Evolutionary conservation across 2,797 vertebrate genomes (phyloP), one percentile per base, ranked within the genome.

Genomic region (Tinamus major): DNA sequence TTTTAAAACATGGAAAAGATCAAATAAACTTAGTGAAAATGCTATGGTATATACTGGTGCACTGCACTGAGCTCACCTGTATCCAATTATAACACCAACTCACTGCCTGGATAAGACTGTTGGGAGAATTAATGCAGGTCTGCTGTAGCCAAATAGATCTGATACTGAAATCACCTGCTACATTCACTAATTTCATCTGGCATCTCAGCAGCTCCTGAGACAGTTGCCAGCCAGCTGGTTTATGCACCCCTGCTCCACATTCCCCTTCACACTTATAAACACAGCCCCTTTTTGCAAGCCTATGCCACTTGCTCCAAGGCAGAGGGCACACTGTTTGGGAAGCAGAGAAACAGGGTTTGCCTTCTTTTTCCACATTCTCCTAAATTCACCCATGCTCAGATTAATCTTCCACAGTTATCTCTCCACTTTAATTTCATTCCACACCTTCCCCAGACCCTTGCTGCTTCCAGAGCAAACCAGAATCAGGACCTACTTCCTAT

Each of bases 41-140:
- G 1, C 26, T 19, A 14, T 0, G 4, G 3, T 0, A 4, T 19
- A 48, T 10, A 4, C 24, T 29, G 20, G 48, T 7, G 29, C 0
- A 0, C 11, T 39, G 20, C 41, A 17, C 3, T 62, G 35, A 4
- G 79, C 13, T 37, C 64, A 27, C 33, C 15, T 37, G 61, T 12
- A 70, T 3, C 14, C 20, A 67, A 26, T 16, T 5, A 26, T 13
- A 75, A 31, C 9, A n/a, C 0, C 12, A 11, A 6, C 1, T 70
- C 29, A 10, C 8, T 59, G 9, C 23, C 26, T 14, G 10, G n/a
- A 48, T 23, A 44, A 35, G 39, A 46, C 19, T 19, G 41, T 5
- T 5, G 31, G 8, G n/a, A 55, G 39, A 70, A 51, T 21, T 85
- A 12, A 5, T 48, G 31, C 18, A 58, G 35, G 8, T 20, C 3